Percentiles rank a stretch among this genome's conserved stretches.
Conservation (phyloP, 2,797 vertebrate genomes). For the Hydrolagus colliei region DNA sequence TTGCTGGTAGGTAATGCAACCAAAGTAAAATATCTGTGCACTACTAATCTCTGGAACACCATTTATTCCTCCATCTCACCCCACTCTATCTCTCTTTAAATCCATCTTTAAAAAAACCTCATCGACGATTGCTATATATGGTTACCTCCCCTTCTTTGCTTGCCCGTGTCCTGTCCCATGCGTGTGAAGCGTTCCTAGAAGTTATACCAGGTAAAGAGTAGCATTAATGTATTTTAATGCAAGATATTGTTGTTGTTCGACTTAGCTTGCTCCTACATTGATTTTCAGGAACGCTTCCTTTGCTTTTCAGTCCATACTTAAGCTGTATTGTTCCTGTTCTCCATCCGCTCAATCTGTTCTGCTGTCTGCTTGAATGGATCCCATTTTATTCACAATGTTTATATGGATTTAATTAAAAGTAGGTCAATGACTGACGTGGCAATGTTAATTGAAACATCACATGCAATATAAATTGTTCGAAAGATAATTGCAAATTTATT, state of each 20-base stretch:
- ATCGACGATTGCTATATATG: slow-evolving; percentile 6
- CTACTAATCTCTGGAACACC: not conserved
- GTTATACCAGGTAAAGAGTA: slow-evolving; percentile 1
- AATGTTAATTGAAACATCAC: slow-evolving; percentile 1
- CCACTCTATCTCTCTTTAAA: not conserved
- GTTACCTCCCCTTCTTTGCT: too few relatives aligned
- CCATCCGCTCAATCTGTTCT: not conserved
- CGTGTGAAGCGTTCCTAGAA: not conserved
- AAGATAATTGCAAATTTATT: not conserved
- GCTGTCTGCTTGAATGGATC: not conserved
- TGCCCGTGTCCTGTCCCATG: too few relatives aligned
- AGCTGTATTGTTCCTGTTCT: not conserved
- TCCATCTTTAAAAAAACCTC: not conserved
- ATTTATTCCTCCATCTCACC: slow-evolving; percentile 4
- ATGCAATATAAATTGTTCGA: slow-evolving; percentile 1
- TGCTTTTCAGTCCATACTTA: not conserved
- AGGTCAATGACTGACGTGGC: not conserved
- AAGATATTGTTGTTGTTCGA: not conserved
- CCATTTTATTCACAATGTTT: not conserved
- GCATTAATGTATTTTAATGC: too few relatives aligned
- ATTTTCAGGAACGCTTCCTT: too few relatives aligned
- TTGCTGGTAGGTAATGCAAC: slow-evolving; percentile 14
- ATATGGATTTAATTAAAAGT: slow-evolving; percentile 7
- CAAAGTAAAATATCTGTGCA: not conserved
- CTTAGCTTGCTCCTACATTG: not conserved